Evolutionary conservation across 2,888 invertebrate genomes (phyloP), one percentile per base, ranked within the genome.

Genomic region (Cheilosia soror): DNA sequence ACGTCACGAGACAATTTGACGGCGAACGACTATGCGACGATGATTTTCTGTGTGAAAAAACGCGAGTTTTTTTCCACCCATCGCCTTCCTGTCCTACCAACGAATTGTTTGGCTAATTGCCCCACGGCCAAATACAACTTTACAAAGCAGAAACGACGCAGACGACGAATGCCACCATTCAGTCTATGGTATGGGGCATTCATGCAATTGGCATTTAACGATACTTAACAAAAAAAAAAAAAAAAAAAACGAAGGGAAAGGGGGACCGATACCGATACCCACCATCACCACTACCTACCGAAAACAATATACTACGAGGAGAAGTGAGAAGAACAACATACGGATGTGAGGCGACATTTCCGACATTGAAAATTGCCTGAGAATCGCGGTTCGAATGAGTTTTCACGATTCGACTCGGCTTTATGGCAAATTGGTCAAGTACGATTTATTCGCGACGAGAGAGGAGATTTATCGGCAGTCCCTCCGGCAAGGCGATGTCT

Each of bases 281-380:
- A 47, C 44, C 53, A 51, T 25, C 72, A 20, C 7, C 62, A 13
- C 15, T 33, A 27, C n/a, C n/a, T n/a, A 37, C 9, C 53, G 49
- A 42, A 42, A 44, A 40, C 13, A 29, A 29, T 15, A 49, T 33
- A 27, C 9, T 49, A 40, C 44, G 20, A 29, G 42, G 62, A 53
- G 63, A 47, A 49, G 37, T 33, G 62, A 53, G 63, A 47, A 49
- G 37, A 57, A n/a, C 42, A 9, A 9, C 62, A 51, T 15, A 44
- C 40, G 49, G 25, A 51, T 29, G 51, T 53, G 60, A 29, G 60
- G 47, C 60, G 78, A 75, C 68, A 79, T 83, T 79, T 83, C 79
- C 83, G 87, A 75, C 87, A 62, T n/a, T 75, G 71, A 57, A 87
- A 87, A 87, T 87, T 87, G 87, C 79, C 87, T 87, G 87, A 87